Conservation (phyloP, 2,797 vertebrate species). For the Rousettus madagascariensis region DNA sequence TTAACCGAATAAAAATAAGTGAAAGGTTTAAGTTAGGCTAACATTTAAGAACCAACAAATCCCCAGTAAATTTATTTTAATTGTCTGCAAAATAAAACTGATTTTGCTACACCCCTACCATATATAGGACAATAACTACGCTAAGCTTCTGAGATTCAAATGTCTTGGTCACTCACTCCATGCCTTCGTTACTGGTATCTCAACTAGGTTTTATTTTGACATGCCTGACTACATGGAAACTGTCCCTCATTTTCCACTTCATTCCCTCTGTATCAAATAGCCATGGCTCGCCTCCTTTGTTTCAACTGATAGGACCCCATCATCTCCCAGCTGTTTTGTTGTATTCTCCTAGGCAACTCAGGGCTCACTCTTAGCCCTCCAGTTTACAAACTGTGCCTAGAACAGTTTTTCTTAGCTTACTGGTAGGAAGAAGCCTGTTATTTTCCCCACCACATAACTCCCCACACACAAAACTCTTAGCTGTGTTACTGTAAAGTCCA, state of each 20-base stretch:
- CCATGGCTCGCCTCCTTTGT: not conserved
- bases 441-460: not conserved
- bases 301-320: not conserved
- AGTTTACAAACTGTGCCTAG: not conserved
- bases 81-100: not conserved
- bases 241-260: not conserved
- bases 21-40: not conserved
- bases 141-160: not conserved
- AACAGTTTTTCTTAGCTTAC: not conserved
- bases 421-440: not conserved
- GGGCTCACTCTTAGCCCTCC: not conserved
- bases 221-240: not conserved
- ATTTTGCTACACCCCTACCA: not conserved
- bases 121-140: not conserved
- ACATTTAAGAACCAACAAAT: conserved; percentile 1
- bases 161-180: not conserved
- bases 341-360: not conserved
- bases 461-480: not conserved
- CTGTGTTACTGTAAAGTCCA: not conserved
- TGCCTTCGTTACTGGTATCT: not conserved
- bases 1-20: not conserved
- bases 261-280: not conserved
- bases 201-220: not conserved
- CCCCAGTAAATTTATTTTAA: conserved; percentile 19
- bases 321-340: conserved; percentile 5